phyloP scores from a whole-genome alignment of 1,140 invertebrate genomes.

The Zaprionus lachaisei region DNA sequence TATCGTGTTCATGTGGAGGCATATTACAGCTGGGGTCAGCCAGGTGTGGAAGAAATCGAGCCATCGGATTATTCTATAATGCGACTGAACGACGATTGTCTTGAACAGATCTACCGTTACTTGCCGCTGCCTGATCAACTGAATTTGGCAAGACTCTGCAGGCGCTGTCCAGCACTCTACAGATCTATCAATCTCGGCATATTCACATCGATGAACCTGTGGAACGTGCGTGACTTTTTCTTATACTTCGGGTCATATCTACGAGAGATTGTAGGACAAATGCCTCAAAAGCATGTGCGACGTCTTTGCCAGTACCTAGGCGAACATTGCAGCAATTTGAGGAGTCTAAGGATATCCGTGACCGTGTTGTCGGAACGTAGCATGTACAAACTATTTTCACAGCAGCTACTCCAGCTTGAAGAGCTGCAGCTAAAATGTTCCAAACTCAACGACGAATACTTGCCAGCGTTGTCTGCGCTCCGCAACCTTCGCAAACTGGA shows the following conservation, averaged over 20 bases:
- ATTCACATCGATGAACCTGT: background rate
- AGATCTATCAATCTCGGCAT: background rate
- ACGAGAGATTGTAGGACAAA: background rate
- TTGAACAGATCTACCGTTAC: background rate
- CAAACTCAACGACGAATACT: background rate
- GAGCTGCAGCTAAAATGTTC: background rate
- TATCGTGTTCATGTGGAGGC: background rate
- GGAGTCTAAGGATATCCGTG: background rate
- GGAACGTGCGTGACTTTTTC: constrained; percentile 17
- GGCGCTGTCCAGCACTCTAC: constrained; percentile 5
- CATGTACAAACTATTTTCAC: background rate
- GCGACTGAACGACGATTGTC: constrained; percentile 14
- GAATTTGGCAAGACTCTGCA: background rate
- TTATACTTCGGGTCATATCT: background rate
- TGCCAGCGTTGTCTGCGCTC: background rate
- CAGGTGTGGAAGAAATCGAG: background rate
- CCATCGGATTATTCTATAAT: background rate
- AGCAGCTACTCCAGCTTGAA: constrained; percentile 1
- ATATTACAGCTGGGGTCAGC: constrained; percentile 23
- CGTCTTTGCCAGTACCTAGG: background rate
- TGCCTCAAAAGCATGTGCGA: background rate
- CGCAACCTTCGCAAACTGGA: background rate
- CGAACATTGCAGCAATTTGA: background rate
- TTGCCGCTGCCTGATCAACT: constrained; percentile 3
- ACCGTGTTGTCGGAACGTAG: background rate